Evolutionary conservation across 2,113 vertebrate species (phyloP), one percentile per base, ranked within the genome.

Genomic region (Grammomys dolichurus): DNA sequence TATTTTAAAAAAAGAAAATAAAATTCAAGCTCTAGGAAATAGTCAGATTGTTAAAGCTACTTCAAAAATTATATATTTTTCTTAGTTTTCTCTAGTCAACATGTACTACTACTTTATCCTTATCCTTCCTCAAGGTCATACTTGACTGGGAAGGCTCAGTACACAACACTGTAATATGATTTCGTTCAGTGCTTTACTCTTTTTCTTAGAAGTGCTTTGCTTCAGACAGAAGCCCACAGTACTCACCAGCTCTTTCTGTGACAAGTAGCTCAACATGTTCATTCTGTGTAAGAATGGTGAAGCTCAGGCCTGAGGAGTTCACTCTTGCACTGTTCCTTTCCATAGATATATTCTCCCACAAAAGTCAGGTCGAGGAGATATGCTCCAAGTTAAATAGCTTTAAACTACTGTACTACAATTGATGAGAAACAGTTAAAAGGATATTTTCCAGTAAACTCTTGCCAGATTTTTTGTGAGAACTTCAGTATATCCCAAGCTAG

Each of bases 1-100:
- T 87, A 91, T 48, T 91, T 58, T 48, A 3, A 6, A 89, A 92
- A 40, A 40, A n/a, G 14, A 60, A n/a, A 43, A 4, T 17, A 81
- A 81, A 56, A 48, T 76, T 11, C 14, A 22, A 85, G 81, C 17
- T 94, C 43, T 63, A 92, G 54, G 60, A 70, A 95, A 84, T 54
- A 60, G 60, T 95, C 78, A 91, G 7, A 81, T 76, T 85, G 10
- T 75, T 90, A 75, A 87, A 73, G 63, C 80, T 78, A 87, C 4
- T 95, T 97, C 48, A 84, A 94, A 94, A 95, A 20, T 76, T 54
- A n/a, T 13, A 28, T 56, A 80, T 90, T 89, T 94, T 67, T 11
- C 54, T 91, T 54, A 20, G 73, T 95, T 95, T 88, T 85, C 46
- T 70, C 54, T 56, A 78, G 36, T 8, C 76, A 13, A 3, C 54